phyloP scores from a whole-genome alignment of 1,140 invertebrate species.

The Neelides sp. region DNA sequence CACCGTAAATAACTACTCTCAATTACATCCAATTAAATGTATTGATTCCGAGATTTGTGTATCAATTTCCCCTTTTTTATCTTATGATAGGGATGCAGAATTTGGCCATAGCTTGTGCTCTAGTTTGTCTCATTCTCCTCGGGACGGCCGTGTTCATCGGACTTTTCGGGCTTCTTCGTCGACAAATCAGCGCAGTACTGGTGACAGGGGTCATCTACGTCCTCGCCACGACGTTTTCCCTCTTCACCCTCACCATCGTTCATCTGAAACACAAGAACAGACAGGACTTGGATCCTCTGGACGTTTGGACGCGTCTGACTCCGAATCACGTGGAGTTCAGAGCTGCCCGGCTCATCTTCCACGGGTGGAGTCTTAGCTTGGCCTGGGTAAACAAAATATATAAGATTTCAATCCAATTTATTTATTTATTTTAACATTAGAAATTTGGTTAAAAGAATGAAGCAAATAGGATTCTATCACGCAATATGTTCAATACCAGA shows the following conservation, averaged over 20 bases:
- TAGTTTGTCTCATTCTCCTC: conserved; percentile 74
- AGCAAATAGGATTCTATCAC: too few species aligned
- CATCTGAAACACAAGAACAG: conserved; percentile 69
- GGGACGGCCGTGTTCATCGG: conserved; percentile 68
- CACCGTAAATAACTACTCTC: conserved; percentile 22
- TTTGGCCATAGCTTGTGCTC: conserved; percentile 74
- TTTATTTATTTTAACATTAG: too few species aligned
- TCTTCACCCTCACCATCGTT: conserved; percentile 78
- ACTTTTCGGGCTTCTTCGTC: conserved; percentile 66
- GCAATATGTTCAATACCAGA: too few species aligned
- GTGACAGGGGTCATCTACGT: conserved; percentile 85
- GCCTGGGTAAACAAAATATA: neutral
- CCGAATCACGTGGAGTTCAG: conserved; percentile 20
- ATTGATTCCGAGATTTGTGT: neutral
- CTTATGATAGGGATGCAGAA: conserved; percentile 73
- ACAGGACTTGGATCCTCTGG: conserved; percentile 36
- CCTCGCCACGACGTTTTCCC: conserved; percentile 69
- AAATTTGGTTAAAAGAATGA: too few species aligned
- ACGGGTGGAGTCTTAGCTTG: conserved; percentile 1
- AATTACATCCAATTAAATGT: neutral
- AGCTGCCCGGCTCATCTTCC: conserved; percentile 36
- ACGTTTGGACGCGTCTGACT: conserved; percentile 30
- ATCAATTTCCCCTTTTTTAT: neutral
- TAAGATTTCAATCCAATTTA: too few species aligned
- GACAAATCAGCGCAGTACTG: conserved; percentile 51